Base-by-base conservation (phyloP, 2,888 invertebrate species). In the Archaeoteleia sp. region DNA sequence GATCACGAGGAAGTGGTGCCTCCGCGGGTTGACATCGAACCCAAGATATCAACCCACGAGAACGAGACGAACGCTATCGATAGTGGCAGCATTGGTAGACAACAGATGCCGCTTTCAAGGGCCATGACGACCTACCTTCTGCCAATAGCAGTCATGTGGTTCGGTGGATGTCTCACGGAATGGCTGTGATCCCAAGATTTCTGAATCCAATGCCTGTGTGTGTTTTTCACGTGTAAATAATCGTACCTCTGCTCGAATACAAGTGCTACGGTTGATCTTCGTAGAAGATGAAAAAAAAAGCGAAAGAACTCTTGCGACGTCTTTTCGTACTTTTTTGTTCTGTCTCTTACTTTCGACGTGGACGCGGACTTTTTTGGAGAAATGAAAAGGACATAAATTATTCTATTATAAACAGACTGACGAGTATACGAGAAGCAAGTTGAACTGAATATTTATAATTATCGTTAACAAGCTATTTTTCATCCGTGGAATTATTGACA, bases 141-240 rank as follows among this genome's bases (percentile, higher is more conserved):
- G 82, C 94, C 95, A 1, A 91, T 95, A 32, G 92, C 93, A 74
- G 90, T 95, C 85, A 92, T 93, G 80, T 95, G 94, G 94, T 92
- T 95, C 86, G 94, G 93, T 61, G 91, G 92, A 70, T 91, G 93
- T 78, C 90, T 94, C 84, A 91, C 91, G 79, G 93, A 94, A 85
- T 89, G 93, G 87, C 92, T 94, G 89, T 94, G 93, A 92, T 90
- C 88, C 85, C 76, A 40, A 67, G 65, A 73, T 65, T 71, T 70
- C 46, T 67, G 67, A 70, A 55, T 35, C 46, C 54, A 66, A 27
- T 25, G 9, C 12, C 30, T n/a, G 1, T 8, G 35, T 58, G 53
- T 37, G 30, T 53, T 51, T 25, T 43, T 67, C 32, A 46, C 17
- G 17, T 67, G 68, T 68, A 68, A 58, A 68, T 67, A 67, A 54